Percentiles rank a stretch among this genome's conserved stretches.
phyloP scores from a whole-genome alignment of 2,797 vertebrate genomes.

The Gambelia wislizenii region DNA sequence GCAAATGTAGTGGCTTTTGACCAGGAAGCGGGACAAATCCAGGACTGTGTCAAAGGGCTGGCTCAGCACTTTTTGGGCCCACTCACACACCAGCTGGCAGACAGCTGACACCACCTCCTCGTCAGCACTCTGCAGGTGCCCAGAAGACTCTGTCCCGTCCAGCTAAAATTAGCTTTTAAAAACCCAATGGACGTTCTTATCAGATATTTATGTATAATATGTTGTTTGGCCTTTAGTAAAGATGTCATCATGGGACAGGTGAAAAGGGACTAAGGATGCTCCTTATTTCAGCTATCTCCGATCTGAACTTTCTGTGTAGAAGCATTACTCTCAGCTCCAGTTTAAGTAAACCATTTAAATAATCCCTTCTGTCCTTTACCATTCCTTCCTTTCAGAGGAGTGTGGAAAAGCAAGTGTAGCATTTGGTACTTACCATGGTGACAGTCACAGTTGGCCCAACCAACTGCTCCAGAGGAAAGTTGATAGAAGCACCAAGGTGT shows the following conservation, averaged over 20 bases:
- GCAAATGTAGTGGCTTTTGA: slow-evolving; percentile 98
- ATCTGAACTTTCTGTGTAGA: neutral
- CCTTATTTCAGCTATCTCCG: neutral
- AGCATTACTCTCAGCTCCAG: neutral
- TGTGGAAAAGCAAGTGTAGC: neutral
- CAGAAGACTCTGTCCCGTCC: slow-evolving; percentile 88
- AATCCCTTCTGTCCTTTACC: neutral
- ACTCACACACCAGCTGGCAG: slow-evolving; percentile 96
- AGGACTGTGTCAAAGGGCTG: slow-evolving; percentile 95
- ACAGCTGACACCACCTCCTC: slow-evolving; percentile 94
- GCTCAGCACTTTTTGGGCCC: slow-evolving; percentile 99
- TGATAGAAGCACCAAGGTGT: slow-evolving; percentile 94
- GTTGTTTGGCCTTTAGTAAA: neutral
- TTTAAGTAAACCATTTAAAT: neutral
- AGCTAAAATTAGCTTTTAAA: slow-evolving; percentile 75
- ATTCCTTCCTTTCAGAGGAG: neutral
- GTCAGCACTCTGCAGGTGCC: slow-evolving; percentile 89
- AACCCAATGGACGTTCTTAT: neutral
- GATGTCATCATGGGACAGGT: too few species aligned
- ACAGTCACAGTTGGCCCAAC: slow-evolving; percentile 93
- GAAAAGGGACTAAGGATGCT: neutral
- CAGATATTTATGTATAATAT: neutral
- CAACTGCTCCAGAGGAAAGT: slow-evolving; percentile 86
- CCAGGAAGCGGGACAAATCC: slow-evolving; percentile 95
- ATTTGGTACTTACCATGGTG: slow-evolving; percentile 83